These are phyloP conservation scores for Psittacus erithacus DNA, from an alignment of 2,113 vertebrate genomes.

Conservation along the genomic window DNA sequence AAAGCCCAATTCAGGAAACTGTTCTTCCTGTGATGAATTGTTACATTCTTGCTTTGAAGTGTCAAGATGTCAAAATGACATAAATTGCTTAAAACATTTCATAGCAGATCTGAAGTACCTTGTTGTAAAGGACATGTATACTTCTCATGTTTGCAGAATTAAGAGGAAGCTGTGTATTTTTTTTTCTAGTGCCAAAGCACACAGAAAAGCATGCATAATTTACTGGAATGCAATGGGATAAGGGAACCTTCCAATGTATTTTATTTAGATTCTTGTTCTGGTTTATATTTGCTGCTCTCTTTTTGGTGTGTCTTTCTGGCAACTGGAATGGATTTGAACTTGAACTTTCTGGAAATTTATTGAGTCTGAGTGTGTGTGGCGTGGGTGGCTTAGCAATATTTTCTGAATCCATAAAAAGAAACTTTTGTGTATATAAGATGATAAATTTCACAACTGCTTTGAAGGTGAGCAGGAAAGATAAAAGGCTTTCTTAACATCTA, in stretches of 20 bases:
- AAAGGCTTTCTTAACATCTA: neutral
- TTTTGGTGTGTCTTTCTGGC: neutral
- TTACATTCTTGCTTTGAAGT: neutral
- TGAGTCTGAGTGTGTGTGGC: neutral
- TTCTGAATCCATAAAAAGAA: neutral
- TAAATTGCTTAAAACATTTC: neutral
- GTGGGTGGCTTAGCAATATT: neutral
- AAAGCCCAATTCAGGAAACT: neutral
- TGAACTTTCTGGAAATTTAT: neutral
- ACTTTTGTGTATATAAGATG: neutral
- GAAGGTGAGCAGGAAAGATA: neutral
- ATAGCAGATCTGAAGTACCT: neutral
- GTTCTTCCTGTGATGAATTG: neutral
- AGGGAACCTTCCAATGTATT: constrained; percentile 7
- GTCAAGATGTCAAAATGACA: neutral
- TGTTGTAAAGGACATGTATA: neutral
- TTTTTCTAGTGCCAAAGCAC: constrained; percentile 11
- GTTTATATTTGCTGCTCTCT: constrained; percentile 19
- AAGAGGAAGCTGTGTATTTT: neutral
- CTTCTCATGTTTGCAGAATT: neutral
- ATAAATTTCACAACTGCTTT: neutral
- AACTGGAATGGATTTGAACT: neutral
- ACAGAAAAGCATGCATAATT: neutral
- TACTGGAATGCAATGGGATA: neutral
- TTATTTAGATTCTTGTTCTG: constrained; percentile 38